Conservation (phyloP, 2,888 invertebrate species). For the Tachina fera region DNA sequence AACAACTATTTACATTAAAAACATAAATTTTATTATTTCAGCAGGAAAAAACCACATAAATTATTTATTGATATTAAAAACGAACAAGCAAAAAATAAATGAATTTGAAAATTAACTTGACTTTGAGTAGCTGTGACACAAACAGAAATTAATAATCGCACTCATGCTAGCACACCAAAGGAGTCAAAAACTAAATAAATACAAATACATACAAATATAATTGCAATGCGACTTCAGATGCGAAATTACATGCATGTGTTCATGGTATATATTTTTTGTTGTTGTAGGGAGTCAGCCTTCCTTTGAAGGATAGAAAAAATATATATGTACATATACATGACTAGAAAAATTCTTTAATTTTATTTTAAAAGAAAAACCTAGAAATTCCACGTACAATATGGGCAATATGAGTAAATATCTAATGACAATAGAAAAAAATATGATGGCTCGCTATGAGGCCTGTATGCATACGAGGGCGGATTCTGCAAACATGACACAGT, state of each 20-base stretch:
- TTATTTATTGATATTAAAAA: slow-evolving; percentile 54
- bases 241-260: background rate
- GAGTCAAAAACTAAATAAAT: slow-evolving; percentile 6
- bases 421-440: slow-evolving; percentile 46
- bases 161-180: background rate
- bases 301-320: slow-evolving; percentile 52
- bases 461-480: background rate
- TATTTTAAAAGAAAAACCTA: slow-evolving; percentile 17
- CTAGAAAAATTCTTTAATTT: slow-evolving; percentile 55
- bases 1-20: slow-evolving; percentile 12
- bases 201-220: background rate
- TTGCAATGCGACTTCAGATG: background rate
- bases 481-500: background rate
- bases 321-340: background rate
- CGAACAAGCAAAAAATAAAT: slow-evolving; percentile 21
- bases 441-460: slow-evolving; percentile 53
- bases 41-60: slow-evolving; percentile 40
- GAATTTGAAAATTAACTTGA: slow-evolving; percentile 37
- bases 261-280: background rate
- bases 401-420: slow-evolving; percentile 38
- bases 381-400: slow-evolving; percentile 30
- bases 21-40: slow-evolving; percentile 24
- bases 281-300: background rate
- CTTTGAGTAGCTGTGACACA: slow-evolving; percentile 60
- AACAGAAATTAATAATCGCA: slow-evolving; percentile 53